Evolutionary conservation across 2,888 invertebrate genomes (phyloP), one percentile per base, ranked within the genome.

Genomic region (Melanostoma mellinum): DNA sequence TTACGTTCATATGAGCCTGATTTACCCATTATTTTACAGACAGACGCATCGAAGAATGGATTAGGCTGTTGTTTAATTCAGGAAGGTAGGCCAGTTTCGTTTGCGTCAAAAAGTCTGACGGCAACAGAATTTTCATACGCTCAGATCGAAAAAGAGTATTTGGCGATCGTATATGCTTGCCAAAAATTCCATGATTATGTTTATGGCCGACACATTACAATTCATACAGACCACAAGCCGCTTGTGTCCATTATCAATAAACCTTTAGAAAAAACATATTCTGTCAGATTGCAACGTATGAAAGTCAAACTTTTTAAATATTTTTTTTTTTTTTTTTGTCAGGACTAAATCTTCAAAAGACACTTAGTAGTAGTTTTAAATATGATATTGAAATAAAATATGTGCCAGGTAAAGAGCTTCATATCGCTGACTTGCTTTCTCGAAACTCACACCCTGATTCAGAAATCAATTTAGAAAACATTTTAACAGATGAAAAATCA

Each of bases 121-220:
- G 38, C 58, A 30, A 67, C 72, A 38, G 81, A 81, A 55, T 71
- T 60, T 53, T 53, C 42, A 42, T 68, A 61, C 55, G 68, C 77
- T 10, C 76, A 85, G 67, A 71, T 71, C 56, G 86, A 86, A 77
- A 86, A 87, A 71, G 86, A 87, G 68, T 58, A 86, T n/a, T 35
- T 20, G 1, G 20, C 20, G 20, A 20, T 20, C 0, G 20, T 20
- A 1, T 20, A 20, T 20, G 20, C 20, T 20, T 20, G 20, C 20
- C 20, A 20, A 20, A 20, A 81, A 71, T 87, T 86, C 71, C 78
- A 86, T 46, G 42, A 71, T 61, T 87, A 71, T 55, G 65, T 75
- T 9, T 71, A 80, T 48, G 76, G 80, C 40, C 53, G 55, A 20
- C 50, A 73, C 30, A 33, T 80, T 5, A 71, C 46, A 3, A 42